Conservation (phyloP, 2,888 invertebrate species). For the Chalcis sispes region DNA sequence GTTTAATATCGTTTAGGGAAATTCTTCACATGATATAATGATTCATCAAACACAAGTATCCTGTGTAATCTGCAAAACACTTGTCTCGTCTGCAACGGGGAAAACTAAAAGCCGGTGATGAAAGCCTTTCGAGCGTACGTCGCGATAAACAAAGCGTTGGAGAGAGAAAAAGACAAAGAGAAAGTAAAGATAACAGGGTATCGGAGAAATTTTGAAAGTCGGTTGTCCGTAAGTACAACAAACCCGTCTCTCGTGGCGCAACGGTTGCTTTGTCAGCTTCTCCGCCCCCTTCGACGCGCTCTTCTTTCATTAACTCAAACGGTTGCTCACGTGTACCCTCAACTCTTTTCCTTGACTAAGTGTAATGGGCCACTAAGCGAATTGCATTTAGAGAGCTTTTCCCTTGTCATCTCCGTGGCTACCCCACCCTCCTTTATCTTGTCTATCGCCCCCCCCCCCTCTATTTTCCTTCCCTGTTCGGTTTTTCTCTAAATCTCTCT, state of each 20-base stretch:
- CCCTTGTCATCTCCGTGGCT: constrained; percentile 32
- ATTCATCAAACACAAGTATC: too few relatives aligned
- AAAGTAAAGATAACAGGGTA: constrained; percentile 5
- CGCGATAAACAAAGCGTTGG: too few relatives aligned
- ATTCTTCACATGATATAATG: too few relatives aligned
- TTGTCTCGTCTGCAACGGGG: not conserved
- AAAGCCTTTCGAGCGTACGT: too few relatives aligned
- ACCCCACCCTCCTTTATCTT: not conserved
- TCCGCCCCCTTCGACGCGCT: constrained; percentile 55
- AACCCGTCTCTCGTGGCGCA: not conserved
- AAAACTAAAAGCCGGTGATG: not conserved
- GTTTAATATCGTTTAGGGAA: too few relatives aligned
- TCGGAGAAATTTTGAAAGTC: constrained; percentile 39
- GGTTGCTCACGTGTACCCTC: constrained; percentile 56
- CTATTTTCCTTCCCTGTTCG: constrained; percentile 56
- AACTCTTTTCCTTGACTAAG: too few relatives aligned
- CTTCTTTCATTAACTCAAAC: constrained; percentile 70
- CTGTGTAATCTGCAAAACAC: too few relatives aligned
- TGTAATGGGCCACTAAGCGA: constrained; percentile 63
- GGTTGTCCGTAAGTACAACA: too few relatives aligned
- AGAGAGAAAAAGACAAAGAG: constrained; percentile 22
- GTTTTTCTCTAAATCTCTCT: constrained; percentile 58
- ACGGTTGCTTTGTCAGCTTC: constrained; percentile 61
- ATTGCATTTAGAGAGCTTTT: constrained; percentile 65
- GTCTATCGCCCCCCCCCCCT: constrained; percentile 37